Base-by-base conservation (phyloP, 2,113 vertebrate genomes). In the Odocoileus virginianus region DNA sequence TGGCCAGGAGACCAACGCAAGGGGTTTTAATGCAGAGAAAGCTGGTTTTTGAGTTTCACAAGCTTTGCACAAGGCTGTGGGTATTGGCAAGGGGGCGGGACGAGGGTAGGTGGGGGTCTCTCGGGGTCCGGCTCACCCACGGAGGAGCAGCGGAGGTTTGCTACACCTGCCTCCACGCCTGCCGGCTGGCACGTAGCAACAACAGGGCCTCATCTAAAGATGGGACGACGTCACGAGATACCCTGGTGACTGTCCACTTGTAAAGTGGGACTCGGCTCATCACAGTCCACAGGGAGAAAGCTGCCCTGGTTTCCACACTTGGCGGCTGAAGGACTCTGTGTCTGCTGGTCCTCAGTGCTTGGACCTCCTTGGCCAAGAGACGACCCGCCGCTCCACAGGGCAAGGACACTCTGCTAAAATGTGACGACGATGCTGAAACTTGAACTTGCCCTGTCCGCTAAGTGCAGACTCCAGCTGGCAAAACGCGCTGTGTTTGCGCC, bases 401-500 rank as follows among this genome's bases (percentile, higher is more conserved):
- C n/a, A 27, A 4, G 3, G 15, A 21, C 36, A 1, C 11, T 40
- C 27, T 25, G 79, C 36, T 36, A 10, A 54, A 43, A 58, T 0
- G 47, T 11, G 28, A 28, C 0, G 1, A 13, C 2, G 1, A 5
- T 1, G 1, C 19, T 15, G 47, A 33, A 7, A 25, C 74, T 1
- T 6, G 54, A 19, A 2, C 13, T 21, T 2, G 11, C 25, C 6
- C 3, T 10, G 17, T 7, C 55, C 12, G 16, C 7, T 0, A 19
- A 10, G 57, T 27, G 0, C 25, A 25, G 60, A 33, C 54, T 25
- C 61, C 0, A 0, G 1, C 17, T 0, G 6, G 50, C 16, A 4
- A 4, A 25, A 6, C 0, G 3, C 0, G 2, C 0, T 0, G 14
- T 0, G 1, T n/a, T 43, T 25, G 81, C 5, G 13, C 57, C 6